A percentile compares a stretch with the other conserved stretches of the same genome.
Evolutionary conservation across 2,113 vertebrate species (phyloP).

Genomic region (Notarius quadriscutis): DNA sequence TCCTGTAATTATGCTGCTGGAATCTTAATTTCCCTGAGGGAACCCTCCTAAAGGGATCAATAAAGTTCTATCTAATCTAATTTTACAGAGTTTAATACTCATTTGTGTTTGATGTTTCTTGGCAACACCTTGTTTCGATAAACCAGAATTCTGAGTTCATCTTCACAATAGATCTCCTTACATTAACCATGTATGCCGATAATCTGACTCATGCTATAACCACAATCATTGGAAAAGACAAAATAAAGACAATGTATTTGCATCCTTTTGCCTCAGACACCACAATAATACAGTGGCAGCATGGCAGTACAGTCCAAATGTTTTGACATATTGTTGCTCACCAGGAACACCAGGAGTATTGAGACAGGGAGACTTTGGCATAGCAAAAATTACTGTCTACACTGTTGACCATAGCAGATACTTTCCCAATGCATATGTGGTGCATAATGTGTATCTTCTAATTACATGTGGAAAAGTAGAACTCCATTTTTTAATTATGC

Average conservation of each 20-base stretch:
- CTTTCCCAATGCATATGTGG: neutral
- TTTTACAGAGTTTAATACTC: neutral
- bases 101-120: neutral
- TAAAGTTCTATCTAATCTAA: too few relatives aligned
- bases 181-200: neutral
- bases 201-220: neutral
- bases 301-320: constrained; percentile 4
- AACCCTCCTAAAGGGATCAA: too few relatives aligned
- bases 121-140: neutral
- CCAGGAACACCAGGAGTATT: neutral
- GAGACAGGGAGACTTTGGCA: neutral
- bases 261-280: neutral
- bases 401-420: neutral
- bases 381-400: neutral
- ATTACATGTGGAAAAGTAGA: neutral
- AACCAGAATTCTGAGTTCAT: neutral
- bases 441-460: neutral
- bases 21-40: too few relatives aligned
- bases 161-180: neutral
- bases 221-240: neutral
- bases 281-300: neutral
- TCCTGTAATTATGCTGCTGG: too few relatives aligned
- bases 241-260: neutral
- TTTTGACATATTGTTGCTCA: constrained; percentile 19
- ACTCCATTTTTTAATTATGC: neutral